phyloP scores from a whole-genome alignment of 2,888 invertebrate genomes.

The Pseudococcus viburni region DNA sequence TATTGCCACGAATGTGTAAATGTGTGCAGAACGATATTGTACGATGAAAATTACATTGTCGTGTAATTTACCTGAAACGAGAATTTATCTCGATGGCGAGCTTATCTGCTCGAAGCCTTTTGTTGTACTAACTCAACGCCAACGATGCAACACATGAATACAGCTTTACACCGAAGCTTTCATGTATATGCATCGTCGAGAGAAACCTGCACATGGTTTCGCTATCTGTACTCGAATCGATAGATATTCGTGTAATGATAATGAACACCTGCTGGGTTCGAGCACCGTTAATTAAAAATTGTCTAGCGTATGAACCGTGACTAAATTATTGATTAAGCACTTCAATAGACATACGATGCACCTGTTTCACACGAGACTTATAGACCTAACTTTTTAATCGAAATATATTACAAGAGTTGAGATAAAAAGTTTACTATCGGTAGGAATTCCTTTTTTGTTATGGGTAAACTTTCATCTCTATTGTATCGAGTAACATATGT shows the following conservation, averaged over 20 bases:
- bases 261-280: neutral
- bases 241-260: neutral
- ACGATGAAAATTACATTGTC: conserved; percentile 35
- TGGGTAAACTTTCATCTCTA: neutral
- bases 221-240: neutral
- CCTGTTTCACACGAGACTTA: neutral
- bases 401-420: conserved; percentile 9
- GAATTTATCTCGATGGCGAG: neutral
- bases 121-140: neutral
- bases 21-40: neutral
- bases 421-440: conserved; percentile 3
- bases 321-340: conserved; percentile 12
- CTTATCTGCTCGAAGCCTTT: neutral
- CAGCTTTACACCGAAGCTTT: neutral
- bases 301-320: neutral
- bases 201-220: neutral
- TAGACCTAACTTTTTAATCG: neutral
- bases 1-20: neutral
- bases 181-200: neutral
- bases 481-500: neutral
- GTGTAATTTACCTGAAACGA: conserved; percentile 12
- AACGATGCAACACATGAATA: conserved; percentile 21
- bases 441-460: neutral
- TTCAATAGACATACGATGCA: neutral
- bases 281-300: neutral